These are phyloP conservation scores for Rhagonycha fulva DNA, from an alignment of 2,888 invertebrate genomes.

Conservation along the genomic window DNA sequence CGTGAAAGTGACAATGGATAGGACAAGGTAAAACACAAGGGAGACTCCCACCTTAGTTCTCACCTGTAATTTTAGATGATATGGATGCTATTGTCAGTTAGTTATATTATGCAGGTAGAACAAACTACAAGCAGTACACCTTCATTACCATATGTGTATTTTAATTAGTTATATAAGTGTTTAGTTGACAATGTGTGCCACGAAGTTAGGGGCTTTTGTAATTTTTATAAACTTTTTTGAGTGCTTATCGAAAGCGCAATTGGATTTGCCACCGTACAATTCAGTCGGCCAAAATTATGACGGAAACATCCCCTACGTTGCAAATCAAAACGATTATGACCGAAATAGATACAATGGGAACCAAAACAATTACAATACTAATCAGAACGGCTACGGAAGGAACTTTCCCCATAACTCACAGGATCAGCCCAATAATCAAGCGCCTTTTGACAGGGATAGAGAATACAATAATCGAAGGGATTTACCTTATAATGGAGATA, in stretches of 20 bases:
- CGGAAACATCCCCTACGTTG: slow-evolving; percentile 20
- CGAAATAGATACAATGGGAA: slow-evolving; percentile 1
- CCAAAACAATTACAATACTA: background rate
- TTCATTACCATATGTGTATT: slow-evolving; percentile 1
- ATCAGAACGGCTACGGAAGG: slow-evolving; percentile 1
- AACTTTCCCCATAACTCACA: slow-evolving; percentile 4
- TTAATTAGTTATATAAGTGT: background rate
- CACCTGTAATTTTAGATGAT: slow-evolving; percentile 47
- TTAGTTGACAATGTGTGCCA: background rate
- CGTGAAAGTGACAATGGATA: slow-evolving; percentile 45
- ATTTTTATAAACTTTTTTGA: background rate
- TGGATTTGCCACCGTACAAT: slow-evolving; percentile 39
- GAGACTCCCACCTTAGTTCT: slow-evolving; percentile 44
- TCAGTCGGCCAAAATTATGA: slow-evolving; percentile 16
- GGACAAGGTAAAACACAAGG: slow-evolving; percentile 45
- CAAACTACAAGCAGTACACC: slow-evolving; percentile 34
- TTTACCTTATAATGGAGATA: slow-evolving; percentile 37
- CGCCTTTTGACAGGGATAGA: slow-evolving; percentile 7
- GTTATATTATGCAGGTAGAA: slow-evolving; percentile 42
- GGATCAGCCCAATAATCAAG: background rate
- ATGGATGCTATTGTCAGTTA: slow-evolving; percentile 46
- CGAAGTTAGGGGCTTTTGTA: background rate
- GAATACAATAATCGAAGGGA: slow-evolving; percentile 1
- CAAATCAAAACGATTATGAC: slow-evolving; percentile 1
- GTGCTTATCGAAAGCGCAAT: slow-evolving; percentile 30